Evolutionary conservation across 37 sponge, comb jelly and placozoan species (phyloP).

Genomic region (Amphimedon queenslandica): DNA sequence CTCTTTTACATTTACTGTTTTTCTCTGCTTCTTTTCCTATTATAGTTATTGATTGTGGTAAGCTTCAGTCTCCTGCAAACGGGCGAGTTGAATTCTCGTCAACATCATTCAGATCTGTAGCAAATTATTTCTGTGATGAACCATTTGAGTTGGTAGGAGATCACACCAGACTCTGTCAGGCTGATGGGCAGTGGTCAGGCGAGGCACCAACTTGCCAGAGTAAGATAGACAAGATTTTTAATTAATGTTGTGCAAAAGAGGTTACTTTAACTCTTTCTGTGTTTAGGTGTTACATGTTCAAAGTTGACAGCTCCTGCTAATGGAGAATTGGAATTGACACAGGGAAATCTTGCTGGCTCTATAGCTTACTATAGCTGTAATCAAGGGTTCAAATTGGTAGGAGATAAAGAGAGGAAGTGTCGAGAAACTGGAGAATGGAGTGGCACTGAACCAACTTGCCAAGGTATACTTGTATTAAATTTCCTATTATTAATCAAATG

Average conservation of each 20-base stretch:
- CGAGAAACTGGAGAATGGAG: constrained; percentile 36
- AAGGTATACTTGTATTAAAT: constrained; percentile 23
- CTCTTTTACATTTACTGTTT: not conserved
- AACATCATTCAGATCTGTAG: constrained; percentile 20
- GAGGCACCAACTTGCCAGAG: constrained; percentile 31
- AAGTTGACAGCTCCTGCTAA: constrained; percentile 1
- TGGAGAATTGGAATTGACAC: constrained; percentile 23
- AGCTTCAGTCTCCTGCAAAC: constrained; percentile 15
- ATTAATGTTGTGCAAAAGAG: not conserved
- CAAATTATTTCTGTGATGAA: constrained; percentile 38
- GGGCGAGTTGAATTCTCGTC: constrained; percentile 10
- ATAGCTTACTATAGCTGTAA: constrained; percentile 41
- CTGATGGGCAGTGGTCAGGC: constrained; percentile 53
- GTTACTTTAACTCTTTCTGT: not conserved
- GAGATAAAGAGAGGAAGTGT: constrained; percentile 10
- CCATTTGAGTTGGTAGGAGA: constrained; percentile 33
- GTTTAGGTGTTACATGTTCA: constrained; percentile 13
- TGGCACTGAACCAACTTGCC: constrained; percentile 31
- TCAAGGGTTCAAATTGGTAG: constrained; percentile 16
- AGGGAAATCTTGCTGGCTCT: constrained; percentile 14
- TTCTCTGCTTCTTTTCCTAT: not conserved
- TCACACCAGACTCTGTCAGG: constrained; percentile 32
- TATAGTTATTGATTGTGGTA: constrained; percentile 18
- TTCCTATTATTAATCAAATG: too few species aligned
- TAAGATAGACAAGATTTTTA: constrained; percentile 32